Evolutionary conservation across 2,113 vertebrate species (phyloP), one percentile per base, ranked within the genome.

Genomic region (Pseudorhombus dupliciocellatus): DNA sequence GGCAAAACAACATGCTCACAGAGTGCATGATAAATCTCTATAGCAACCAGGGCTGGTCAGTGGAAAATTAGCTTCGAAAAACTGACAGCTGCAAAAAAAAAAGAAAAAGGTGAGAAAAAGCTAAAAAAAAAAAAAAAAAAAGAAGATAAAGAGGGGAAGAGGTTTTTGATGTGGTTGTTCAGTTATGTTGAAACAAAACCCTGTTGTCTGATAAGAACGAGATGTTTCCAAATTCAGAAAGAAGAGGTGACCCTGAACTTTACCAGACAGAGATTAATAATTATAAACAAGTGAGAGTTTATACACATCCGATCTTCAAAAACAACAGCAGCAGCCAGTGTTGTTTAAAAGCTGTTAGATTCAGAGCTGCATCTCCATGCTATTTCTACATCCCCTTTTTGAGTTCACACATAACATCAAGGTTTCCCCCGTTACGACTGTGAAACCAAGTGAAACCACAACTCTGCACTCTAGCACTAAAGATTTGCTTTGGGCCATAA

Each of bases 351-450:
- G 22, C 7, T 24, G 15, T 14, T n/a, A 4, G 5, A 42, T 61
- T 22, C 22, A 57, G 30, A 73, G 58, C n/a, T 50, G 37, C 28
- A 65, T 22, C 11, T 24, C 12, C 50, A 62, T 0, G 21, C 42
- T 46, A 7, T n/a, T 15, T 44, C 42, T 50, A 20, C 8, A 50
- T 50, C 18, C 20, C 46, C 20, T n/a, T 50, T 50, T 21, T 9
- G 46, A n/a, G 20, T 50, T 50, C 46, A n/a, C 20, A 2, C 8
- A 50, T 75, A 40, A 55, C 68, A 64, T 57, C 40, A 76, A 81
- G 79, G 79, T 79, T 86, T 86, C 83, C 89, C 81, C 70, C 20
- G 20, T 67, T 26, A 59, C 57, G 51, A 24, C 54, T 42, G 44
- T 60, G 25, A 86, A 61, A 64, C 5, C 14, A 37, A 58, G 64